Percentiles rank a stretch among this genome's conserved stretches.
Conservation (phyloP, 2,113 vertebrate genomes). For the Triplophysa siluroides region DNA sequence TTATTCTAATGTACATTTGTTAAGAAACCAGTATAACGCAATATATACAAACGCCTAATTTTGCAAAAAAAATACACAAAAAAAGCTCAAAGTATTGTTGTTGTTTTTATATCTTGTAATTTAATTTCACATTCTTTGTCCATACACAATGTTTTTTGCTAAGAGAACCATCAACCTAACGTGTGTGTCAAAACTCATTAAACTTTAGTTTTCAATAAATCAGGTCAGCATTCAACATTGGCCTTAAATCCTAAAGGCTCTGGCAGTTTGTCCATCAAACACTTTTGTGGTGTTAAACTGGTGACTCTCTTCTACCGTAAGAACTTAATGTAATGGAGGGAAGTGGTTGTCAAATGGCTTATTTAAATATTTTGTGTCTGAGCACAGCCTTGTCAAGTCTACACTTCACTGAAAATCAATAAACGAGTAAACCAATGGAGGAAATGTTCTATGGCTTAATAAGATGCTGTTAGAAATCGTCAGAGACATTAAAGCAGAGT, state of each 20-base stretch:
- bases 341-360: neutral
- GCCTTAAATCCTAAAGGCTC: conserved; percentile 47
- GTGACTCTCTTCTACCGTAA: neutral
- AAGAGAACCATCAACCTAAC: neutral
- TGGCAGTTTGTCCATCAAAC: conserved; percentile 26
- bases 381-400: neutral
- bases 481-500: neutral
- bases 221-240: conserved; percentile 50
- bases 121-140: conserved; percentile 53
- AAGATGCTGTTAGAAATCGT: neutral
- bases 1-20: conserved; percentile 80
- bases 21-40: conserved; percentile 81
- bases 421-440: neutral
- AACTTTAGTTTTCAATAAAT: conserved; percentile 60
- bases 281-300: neutral
- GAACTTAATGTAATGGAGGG: neutral
- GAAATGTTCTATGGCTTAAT: conserved; percentile 11
- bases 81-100: conserved; percentile 51
- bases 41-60: conserved; percentile 81
- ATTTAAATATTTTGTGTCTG: neutral
- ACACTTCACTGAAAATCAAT: neutral
- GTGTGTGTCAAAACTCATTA: conserved; percentile 10
- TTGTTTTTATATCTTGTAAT: conserved; percentile 67
- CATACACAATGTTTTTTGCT: neutral
- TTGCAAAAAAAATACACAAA: conserved; percentile 70